These are phyloP conservation scores for Chrysomallon squamiferum DNA, from an alignment of 1,140 invertebrate species.

Conservation along the genomic window DNA sequence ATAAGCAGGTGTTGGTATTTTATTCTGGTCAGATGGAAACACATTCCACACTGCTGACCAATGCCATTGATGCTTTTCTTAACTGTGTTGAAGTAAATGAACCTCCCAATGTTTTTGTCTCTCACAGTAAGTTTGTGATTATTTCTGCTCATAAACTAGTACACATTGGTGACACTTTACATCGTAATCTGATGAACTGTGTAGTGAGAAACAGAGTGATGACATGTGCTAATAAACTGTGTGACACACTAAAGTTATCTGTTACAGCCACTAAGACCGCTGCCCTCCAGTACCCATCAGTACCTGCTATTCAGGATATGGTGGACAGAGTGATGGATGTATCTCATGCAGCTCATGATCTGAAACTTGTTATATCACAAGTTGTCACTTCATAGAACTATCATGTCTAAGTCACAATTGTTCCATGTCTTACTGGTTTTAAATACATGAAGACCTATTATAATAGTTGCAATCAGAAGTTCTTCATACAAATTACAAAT, in stretches of 20 bases:
- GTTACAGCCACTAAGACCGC: conserved; percentile 89
- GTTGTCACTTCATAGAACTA: conserved; percentile 25
- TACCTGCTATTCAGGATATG: conserved; percentile 90
- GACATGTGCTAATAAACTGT: conserved; percentile 81
- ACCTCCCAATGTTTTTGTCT: conserved; percentile 90
- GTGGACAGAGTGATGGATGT: conserved; percentile 86
- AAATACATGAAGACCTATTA: too few relatives aligned
- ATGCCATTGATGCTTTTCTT: conserved; percentile 90
- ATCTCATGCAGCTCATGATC: conserved; percentile 77
- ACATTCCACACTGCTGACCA: conserved; percentile 82
- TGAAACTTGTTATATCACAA: conserved; percentile 72
- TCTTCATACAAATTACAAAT: too few relatives aligned
- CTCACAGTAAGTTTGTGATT: conserved; percentile 92
- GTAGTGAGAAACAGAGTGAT: conserved; percentile 75
- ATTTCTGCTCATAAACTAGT: conserved; percentile 91
- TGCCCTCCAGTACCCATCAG: conserved; percentile 88
- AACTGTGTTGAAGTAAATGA: conserved; percentile 90
- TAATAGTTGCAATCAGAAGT: too few relatives aligned
- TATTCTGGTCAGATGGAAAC: conserved; percentile 85
- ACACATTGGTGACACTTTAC: conserved; percentile 91
- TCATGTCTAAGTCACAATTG: too few relatives aligned
- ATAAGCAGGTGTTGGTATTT: conserved; percentile 83
- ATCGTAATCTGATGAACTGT: conserved; percentile 75
- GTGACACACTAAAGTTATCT: conserved; percentile 81
- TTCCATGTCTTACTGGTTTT: too few relatives aligned